phyloP scores from a whole-genome alignment of 1,140 invertebrate genomes.

The Zaprionus ornatus region DNA sequence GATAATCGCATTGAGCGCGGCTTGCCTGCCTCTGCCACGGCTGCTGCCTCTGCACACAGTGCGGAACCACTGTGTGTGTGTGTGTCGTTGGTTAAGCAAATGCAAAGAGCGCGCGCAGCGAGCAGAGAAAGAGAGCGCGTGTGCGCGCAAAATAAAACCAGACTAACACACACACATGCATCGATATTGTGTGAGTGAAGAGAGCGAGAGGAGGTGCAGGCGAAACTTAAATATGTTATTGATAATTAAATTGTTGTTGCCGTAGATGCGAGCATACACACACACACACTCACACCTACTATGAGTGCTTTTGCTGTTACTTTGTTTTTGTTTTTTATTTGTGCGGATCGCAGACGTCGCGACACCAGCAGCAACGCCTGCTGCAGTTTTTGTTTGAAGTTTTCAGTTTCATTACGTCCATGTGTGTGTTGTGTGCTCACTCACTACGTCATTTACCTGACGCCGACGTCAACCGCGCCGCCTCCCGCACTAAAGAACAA shows the following conservation, averaged over 20 bases:
- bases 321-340: conserved; percentile 18
- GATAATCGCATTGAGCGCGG: neutral
- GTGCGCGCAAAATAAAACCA: conserved; percentile 28
- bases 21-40: neutral
- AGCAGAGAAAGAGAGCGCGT: conserved; percentile 40
- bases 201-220: conserved; percentile 19
- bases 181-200: neutral
- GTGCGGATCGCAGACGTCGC: conserved; percentile 34
- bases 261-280: conserved; percentile 1
- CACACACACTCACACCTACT: conserved; percentile 19
- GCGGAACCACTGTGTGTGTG: conserved; percentile 24
- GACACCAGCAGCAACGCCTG: conserved; percentile 24
- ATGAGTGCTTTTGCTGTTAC: conserved; percentile 19
- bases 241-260: conserved; percentile 51
- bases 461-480: neutral
- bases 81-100: conserved; percentile 17
- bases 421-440: conserved; percentile 1
- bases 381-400: conserved; percentile 5
- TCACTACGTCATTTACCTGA: conserved; percentile 6
- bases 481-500: conserved; percentile 23
- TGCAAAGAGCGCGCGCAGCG: conserved; percentile 39
- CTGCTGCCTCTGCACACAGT: neutral
- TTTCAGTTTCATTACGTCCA: conserved; percentile 34
- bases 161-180: conserved; percentile 7
- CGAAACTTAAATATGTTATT: conserved; percentile 56